These are phyloP conservation scores for Scophthalmus maximus DNA, from an alignment of 2,113 vertebrate genomes.

Conservation along the genomic window DNA sequence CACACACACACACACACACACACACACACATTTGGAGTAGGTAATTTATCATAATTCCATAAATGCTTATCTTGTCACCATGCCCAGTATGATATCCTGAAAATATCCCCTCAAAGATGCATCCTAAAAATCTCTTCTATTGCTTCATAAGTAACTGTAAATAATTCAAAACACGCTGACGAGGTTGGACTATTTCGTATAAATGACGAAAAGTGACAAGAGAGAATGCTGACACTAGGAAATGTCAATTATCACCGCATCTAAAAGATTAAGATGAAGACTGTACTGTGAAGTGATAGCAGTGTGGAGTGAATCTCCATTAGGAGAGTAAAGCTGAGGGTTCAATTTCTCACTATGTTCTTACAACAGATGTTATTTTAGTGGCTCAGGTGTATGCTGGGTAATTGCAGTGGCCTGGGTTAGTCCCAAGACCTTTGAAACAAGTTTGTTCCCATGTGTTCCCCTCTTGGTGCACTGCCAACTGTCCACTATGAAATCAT, in stretches of 20 bases:
- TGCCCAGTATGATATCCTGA: conserved; percentile 11
- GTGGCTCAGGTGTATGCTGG: conserved; percentile 14
- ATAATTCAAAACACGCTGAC: conserved; percentile 34
- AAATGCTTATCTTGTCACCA: conserved; percentile 49
- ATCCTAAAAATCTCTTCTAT: conserved; percentile 36
- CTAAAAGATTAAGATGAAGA: conserved; percentile 21
- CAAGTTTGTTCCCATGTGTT: neutral
- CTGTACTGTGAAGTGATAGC: neutral
- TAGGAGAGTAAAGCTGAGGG: neutral
- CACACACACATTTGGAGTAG: neutral
- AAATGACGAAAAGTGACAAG: conserved; percentile 24
- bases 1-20: conserved; percentile 6
- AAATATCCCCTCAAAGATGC: conserved; percentile 43
- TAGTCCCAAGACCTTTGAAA: conserved; percentile 1
- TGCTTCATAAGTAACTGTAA: conserved; percentile 17
- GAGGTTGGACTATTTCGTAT: conserved; percentile 16
- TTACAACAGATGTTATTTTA: conserved; percentile 26
- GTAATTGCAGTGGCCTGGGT: conserved; percentile 13
- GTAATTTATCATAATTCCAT: conserved; percentile 43
- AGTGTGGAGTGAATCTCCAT: neutral
- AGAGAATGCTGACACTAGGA: conserved; percentile 33
- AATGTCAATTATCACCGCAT: conserved; percentile 13
- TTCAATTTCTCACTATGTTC: conserved; percentile 4
- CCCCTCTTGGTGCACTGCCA: neutral
- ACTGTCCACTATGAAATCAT: neutral